These are phyloP conservation scores for Ctenomys sociabilis DNA, from an alignment of 2,113 vertebrate genomes.

Conservation along the genomic window DNA sequence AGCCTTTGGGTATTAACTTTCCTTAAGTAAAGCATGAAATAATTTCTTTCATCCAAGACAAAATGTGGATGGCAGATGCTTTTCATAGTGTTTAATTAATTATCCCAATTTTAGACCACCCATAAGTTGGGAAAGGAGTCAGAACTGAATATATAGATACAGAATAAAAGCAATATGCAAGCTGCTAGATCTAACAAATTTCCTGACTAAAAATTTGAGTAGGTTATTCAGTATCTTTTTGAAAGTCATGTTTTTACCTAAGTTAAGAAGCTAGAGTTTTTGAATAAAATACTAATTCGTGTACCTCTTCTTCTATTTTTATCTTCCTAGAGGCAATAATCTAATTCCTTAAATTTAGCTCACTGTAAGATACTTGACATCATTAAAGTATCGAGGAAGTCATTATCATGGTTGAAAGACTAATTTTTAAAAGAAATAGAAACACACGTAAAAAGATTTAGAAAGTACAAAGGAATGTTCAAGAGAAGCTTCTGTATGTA, in stretches of 20 bases:
- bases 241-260: not conserved
- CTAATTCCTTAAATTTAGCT: not conserved
- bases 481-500: not conserved
- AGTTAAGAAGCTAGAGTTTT: not conserved
- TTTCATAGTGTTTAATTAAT: constrained; percentile 78
- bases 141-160: not conserved
- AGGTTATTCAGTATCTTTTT: not conserved
- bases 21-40: constrained; percentile 80
- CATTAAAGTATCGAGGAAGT: not conserved
- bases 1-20: constrained; percentile 75
- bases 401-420: not conserved
- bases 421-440: constrained; percentile 1
- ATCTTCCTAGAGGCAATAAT: not conserved
- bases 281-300: not conserved
- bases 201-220: constrained; percentile 13
- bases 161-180: constrained; percentile 24
- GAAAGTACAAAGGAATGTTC: not conserved
- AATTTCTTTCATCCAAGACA: constrained; percentile 80
- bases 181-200: not conserved
- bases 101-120: constrained; percentile 82
- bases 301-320: not conserved
- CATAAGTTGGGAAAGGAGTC: constrained; percentile 75
- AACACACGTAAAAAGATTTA: not conserved
- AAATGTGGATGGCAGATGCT: constrained; percentile 86
- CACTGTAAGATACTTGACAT: not conserved